Evolutionary conservation across 2,797 vertebrate species (phyloP), one percentile per base, ranked within the genome.

Genomic region (Pangasius djambal): DNA sequence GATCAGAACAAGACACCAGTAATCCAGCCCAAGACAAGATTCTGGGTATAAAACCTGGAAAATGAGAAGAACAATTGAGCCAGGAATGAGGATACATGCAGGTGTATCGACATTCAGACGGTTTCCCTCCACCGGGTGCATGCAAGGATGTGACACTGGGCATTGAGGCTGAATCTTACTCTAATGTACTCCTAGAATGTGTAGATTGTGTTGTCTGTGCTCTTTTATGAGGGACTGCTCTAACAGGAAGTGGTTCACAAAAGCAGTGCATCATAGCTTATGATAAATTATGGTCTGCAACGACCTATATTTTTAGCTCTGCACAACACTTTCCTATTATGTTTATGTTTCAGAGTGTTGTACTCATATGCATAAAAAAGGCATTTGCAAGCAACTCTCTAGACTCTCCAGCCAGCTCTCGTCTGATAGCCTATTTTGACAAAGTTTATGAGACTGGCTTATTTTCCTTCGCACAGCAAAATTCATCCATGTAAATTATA

Each of bases 261-360:
- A 72, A 37, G 85, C 82, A 70, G 61, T 75, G 63, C 84, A 65
- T 48, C 85, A 31, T 31, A 37, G 63, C n/a, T 88, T 83, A 83
- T 86, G 89, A 81, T 89, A 88, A 90, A 90, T 88, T 77, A 48
- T 57, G 69, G 87, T 40, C 84, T 65, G 77, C 69, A 57, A 59
- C 90, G 87, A 90, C 92, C 90, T 92, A 91, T 83, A 91, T 92
- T 86, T 87, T 90, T 34, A 85, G 50, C 74, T 85, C 74, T 81
- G 88, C 84, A 82, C 79, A 90, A 52, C 5, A 86, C 70, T 74
- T 77, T 86, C 81, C 50, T 52, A 75, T 77, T 67, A 65, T 86
- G 63, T 61, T 83, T 75, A 50, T 79, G 86, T 69, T 89, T 69
- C 34, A 28, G 25, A 57, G 37, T 31, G 50, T 8, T 70, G 40